Evolutionary conservation across 2,888 invertebrate genomes (phyloP), one percentile per base, ranked within the genome.

Genomic region (Lymantria monacha): DNA sequence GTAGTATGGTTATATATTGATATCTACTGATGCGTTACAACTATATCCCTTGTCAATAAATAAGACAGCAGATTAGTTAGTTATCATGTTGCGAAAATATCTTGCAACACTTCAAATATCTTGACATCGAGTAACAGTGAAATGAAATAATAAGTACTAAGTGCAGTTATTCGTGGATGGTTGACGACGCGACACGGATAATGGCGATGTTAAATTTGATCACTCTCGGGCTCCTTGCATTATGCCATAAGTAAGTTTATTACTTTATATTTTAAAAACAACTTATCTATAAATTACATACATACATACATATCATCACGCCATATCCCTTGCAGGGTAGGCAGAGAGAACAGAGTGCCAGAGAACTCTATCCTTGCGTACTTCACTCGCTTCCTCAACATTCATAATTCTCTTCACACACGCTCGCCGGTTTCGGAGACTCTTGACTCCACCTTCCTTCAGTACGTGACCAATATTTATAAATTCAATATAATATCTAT

Each of bases 241-340:
- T 87, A 49, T 76, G 79, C 73, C 83, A 85, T 52, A 72, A 73
- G 89, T 90, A 64, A 90, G 89, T 86, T 50, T 62, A 46, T 60
- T 69, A 72, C 63, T 70, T 73, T 70, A 75, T 57, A 55, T 40
- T 42, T 10, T 45, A 43, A 14, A 30, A 48, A 52, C 30, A 65
- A 1, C 61, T 22, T 8, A 10, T n/a, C n/a, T n/a, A n/a, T n/a
- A n/a, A n/a, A n/a, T n/a, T n/a, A n/a, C n/a, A n/a, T n/a, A n/a
- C n/a, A n/a, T n/a, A n/a, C n/a, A n/a, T n/a, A n/a, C n/a, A n/a
- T n/a, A n/a, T n/a, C n/a, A n/a, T n/a, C n/a, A n/a, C n/a, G n/a
- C n/a, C n/a, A n/a, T n/a, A n/a, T n/a, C n/a, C n/a, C n/a, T n/a
- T n/a, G n/a, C n/a, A n/a, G n/a, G n/a, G n/a, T n/a, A n/a, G n/a